These are phyloP conservation scores for Lacerta bilineata DNA, from an alignment of 2,797 vertebrate genomes.

Conservation along the genomic window DNA sequence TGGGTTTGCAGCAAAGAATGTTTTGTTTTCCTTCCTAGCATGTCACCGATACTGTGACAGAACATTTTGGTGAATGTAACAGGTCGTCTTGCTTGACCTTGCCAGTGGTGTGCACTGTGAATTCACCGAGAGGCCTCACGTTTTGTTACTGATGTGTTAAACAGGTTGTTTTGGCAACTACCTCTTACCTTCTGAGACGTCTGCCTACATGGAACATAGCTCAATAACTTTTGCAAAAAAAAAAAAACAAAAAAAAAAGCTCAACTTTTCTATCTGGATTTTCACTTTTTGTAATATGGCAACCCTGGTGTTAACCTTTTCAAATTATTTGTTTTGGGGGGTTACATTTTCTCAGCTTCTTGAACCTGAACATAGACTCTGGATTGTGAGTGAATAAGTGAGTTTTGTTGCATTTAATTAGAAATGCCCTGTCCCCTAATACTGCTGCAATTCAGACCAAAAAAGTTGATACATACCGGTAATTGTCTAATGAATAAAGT, in stretches of 20 bases:
- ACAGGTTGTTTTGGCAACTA: no score
- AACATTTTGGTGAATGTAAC: no score
- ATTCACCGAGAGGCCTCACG: neutral
- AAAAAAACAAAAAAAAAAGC: no score
- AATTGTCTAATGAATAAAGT: constrained; percentile 7
- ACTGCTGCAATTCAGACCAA: neutral
- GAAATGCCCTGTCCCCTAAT: neutral
- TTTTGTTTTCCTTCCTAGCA: no score
- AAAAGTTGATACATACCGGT: no score
- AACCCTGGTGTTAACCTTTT: neutral
- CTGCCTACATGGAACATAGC: no score
- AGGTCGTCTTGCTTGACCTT: neutral
- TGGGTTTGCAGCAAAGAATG: no score
- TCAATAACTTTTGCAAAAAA: no score
- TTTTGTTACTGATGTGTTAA: neutral
- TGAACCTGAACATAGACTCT: neutral
- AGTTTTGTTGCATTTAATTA: neutral
- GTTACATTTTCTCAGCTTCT: neutral
- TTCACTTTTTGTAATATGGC: neutral
- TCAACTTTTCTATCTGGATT: no score
- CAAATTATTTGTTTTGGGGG: neutral
- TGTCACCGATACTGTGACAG: no score
- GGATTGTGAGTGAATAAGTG: neutral
- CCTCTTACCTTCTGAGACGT: no score
- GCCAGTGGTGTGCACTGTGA: neutral